Conservation (phyloP, 2,888 invertebrate genomes). For the Leptopilina drosophilae region DNA sequence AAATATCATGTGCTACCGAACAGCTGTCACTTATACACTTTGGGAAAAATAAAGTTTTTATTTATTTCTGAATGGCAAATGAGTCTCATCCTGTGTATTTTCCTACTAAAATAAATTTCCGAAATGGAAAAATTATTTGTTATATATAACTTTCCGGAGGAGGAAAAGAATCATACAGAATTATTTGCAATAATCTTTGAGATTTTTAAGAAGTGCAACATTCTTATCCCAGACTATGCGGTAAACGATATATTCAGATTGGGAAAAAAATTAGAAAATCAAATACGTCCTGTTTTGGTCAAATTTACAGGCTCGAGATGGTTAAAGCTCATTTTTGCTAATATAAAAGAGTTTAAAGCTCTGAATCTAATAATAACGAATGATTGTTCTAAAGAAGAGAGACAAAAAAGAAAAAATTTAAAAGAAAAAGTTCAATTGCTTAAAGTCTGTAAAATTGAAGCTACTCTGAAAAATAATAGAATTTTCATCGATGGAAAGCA, state of each 20-base stretch:
- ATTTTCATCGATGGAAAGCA: background rate
- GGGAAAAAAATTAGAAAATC: background rate
- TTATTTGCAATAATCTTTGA: too few relatives aligned
- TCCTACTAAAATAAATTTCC: too few relatives aligned
- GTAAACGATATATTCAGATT: background rate
- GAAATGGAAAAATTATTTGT: too few relatives aligned
- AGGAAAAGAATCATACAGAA: too few relatives aligned
- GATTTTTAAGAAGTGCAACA: background rate
- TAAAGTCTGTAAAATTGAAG: background rate
- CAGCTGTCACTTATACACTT: too few relatives aligned
- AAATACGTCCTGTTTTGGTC: background rate
- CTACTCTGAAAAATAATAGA: background rate
- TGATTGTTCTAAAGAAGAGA: background rate
- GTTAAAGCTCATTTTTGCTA: background rate
- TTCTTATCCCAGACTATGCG: background rate
- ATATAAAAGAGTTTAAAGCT: background rate
- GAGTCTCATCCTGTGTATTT: too few relatives aligned
- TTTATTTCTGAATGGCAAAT: too few relatives aligned
- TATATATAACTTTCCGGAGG: too few relatives aligned
- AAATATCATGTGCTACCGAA: too few relatives aligned
- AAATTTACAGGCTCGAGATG: background rate
- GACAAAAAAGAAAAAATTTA: background rate
- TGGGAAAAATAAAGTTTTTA: too few relatives aligned
- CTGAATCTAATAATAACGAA: background rate
- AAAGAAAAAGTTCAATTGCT: background rate